Evolutionary conservation across 2,797 vertebrate genomes (phyloP).

Genomic region (Scleropages formosus): DNA sequence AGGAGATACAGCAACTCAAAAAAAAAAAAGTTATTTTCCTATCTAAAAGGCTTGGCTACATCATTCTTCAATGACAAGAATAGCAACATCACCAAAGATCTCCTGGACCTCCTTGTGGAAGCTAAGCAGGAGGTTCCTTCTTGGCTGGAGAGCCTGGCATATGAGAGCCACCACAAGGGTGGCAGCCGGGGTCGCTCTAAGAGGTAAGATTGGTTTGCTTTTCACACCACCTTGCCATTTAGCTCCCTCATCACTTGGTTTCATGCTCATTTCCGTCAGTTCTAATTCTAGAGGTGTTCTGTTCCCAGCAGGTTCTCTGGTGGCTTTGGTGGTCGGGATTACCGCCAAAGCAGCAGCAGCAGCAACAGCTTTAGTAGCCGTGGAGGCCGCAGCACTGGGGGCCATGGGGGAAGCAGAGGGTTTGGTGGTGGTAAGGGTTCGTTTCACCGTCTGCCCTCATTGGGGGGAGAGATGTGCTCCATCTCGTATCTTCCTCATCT

Average conservation of each 20-base stretch:
- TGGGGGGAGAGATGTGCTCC: slow-evolving; percentile 18
- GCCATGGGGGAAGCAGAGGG: slow-evolving; percentile 79
- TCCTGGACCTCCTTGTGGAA: slow-evolving; percentile 91
- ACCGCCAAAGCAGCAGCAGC: slow-evolving; percentile 77
- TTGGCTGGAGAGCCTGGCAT: slow-evolving; percentile 91
- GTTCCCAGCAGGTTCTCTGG: slow-evolving; percentile 75
- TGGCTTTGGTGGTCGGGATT: slow-evolving; percentile 88
- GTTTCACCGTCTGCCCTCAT: slow-evolving; percentile 31
- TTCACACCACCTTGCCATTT: neutral
- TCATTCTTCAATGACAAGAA: slow-evolving; percentile 96
- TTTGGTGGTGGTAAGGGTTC: slow-evolving; percentile 76
- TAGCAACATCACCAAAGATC: slow-evolving; percentile 89
- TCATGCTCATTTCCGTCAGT: neutral
- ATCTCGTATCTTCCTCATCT: neutral
- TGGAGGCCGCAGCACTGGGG: slow-evolving; percentile 74
- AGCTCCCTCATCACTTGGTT: neutral
- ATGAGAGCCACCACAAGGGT: slow-evolving; percentile 91
- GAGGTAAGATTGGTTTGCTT: slow-evolving; percentile 65
- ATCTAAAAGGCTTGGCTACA: slow-evolving; percentile 81
- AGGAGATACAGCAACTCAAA: neutral
- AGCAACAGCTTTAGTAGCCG: slow-evolving; percentile 76
- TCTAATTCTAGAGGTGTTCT: neutral
- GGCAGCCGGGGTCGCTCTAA: slow-evolving; percentile 87
- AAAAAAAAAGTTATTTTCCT: neutral
- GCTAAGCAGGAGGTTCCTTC: slow-evolving; percentile 94